Evolutionary conservation across 2,888 invertebrate species (phyloP), one percentile per base, ranked within the genome.

Genomic region (Taphrorychus bicolor): DNA sequence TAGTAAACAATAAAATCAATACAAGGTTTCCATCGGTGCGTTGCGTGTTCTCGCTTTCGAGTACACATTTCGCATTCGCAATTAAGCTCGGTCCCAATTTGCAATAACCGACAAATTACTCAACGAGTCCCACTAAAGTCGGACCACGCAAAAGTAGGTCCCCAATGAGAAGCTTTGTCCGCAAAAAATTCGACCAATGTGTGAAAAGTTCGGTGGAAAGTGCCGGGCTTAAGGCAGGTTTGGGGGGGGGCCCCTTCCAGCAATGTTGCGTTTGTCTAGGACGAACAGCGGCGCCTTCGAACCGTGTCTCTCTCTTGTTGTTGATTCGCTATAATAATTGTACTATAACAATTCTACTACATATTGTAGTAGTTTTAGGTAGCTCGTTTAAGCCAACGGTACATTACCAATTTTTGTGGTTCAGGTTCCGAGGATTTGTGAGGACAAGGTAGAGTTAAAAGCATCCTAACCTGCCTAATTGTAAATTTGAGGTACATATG

Each of bases 101-200:
- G 48, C 56, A 54, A 48, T 56, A 23, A 32, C 19, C 56, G 56
- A 62, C 42, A 62, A 62, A 62, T 62, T 62, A 56, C 52, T 32
- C 32, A 65, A 59, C 59, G 24, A 49, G 57, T 56, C 49, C 60
- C 60, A 61, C 60, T 53, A 56, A 60, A 66, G 60, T 66, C 66
- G 18, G 22, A 40, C 51, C 57, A 51, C 57, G 56, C 23, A 59
- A 65, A 66, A 60, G 66, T 66, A 66, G 66, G 66, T 60, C 59
- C 24, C 54, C 53, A 59, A 48, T 53, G 14, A 54, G 22, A 59
- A 11, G 18, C 48, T 21, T 9, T n/a, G 52, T 14, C 22, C 9
- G 5, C 22, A 42, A 66, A 65, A 65, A 53, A 48, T 11, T 48
- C 32, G 19, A 45, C 66, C 59, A 66, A 66, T 60, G 66, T 66